Evolutionary conservation across 2,113 vertebrate species (phyloP).

Genomic region (Fulica atra): DNA sequence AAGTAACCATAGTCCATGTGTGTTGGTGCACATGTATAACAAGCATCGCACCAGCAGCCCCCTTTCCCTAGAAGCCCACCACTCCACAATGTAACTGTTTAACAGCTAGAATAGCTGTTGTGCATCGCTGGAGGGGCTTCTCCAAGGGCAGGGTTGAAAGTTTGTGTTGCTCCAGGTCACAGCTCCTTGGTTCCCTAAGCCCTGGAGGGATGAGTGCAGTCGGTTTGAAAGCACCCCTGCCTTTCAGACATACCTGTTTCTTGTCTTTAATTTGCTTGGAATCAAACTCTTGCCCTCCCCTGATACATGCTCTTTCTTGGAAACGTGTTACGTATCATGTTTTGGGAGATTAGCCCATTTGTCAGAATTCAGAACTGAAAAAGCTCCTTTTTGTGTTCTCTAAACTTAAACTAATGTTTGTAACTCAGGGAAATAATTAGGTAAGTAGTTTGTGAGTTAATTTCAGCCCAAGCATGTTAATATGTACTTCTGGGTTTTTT

Average conservation of each 20-base stretch:
- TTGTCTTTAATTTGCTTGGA: background rate
- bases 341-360: background rate
- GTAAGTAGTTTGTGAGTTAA: background rate
- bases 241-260: background rate
- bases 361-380: background rate
- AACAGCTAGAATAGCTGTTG: background rate
- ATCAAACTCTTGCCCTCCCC: background rate
- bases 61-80: background rate
- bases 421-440: background rate
- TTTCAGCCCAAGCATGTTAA: background rate
- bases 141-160: background rate
- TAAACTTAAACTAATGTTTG: background rate
- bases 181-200: background rate
- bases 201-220: background rate
- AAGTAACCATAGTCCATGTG: background rate
- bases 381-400: background rate
- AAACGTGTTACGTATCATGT: background rate
- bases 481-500: background rate
- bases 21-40: fast-evolving
- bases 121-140: background rate
- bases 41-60: background rate
- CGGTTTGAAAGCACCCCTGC: background rate
- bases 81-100: fast-evolving
- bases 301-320: background rate
- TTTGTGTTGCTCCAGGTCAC: background rate